These are phyloP conservation scores for Dioctria linearis DNA, from an alignment of 2,888 invertebrate species.

Conservation along the genomic window DNA sequence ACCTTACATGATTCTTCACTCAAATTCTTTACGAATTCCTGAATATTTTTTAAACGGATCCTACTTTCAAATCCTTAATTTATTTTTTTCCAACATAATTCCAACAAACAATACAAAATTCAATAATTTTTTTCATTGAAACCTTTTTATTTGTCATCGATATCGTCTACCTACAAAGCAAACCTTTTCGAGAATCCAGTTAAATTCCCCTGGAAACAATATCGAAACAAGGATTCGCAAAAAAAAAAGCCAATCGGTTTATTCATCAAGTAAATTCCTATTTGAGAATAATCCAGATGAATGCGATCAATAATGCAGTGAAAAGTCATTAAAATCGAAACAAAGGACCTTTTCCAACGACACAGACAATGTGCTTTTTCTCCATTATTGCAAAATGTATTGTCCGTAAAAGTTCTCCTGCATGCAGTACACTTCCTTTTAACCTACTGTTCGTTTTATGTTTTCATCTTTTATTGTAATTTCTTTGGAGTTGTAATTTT, in stretches of 20 bases:
- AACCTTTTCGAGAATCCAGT: no score
- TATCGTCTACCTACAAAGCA: no score
- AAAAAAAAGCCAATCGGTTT: slow-evolving; percentile 11
- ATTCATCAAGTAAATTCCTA: slow-evolving; percentile 14
- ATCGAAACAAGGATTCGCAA: no score
- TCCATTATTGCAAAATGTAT: slow-evolving; percentile 38
- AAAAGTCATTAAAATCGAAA: slow-evolving; percentile 44
- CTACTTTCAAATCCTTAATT: no score
- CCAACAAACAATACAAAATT: no score
- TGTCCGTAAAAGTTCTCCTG: slow-evolving; percentile 10
- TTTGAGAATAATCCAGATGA: not conserved
- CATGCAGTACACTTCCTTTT: slow-evolving; percentile 44
- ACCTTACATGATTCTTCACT: no score
- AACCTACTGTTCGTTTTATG: slow-evolving; percentile 41
- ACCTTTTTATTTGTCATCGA: no score
- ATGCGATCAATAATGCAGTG: slow-evolving; percentile 27
- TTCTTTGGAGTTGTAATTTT: slow-evolving; percentile 49
- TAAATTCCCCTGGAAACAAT: no score
- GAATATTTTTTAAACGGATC: no score
- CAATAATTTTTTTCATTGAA: no score
- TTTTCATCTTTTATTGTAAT: slow-evolving; percentile 46
- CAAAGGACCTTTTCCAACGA: not conserved
- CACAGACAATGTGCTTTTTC: slow-evolving; percentile 8
- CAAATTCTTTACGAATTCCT: no score
- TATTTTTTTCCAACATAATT: no score